Percentiles rank a stretch among this genome's conserved stretches.
Evolutionary conservation across 2,113 vertebrate genomes (phyloP).

Genomic region (Oceanites oceanicus): DNA sequence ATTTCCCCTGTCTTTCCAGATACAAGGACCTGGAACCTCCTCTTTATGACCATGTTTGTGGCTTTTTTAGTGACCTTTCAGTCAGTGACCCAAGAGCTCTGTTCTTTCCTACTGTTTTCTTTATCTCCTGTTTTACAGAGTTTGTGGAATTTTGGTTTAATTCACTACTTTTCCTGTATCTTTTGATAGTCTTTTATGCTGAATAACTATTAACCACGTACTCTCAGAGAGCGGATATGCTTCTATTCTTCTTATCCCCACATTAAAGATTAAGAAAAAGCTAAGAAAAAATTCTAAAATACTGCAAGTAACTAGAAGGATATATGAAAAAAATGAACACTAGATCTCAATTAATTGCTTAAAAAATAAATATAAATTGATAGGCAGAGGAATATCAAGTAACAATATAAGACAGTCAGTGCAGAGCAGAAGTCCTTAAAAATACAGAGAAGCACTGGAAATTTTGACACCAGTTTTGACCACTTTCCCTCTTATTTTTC

Average conservation of each 20-base stretch:
- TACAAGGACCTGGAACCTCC: background rate
- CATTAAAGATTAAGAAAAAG: background rate
- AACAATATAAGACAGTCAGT: background rate
- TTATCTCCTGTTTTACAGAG: background rate
- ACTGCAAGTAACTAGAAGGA: background rate
- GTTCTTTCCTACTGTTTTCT: background rate
- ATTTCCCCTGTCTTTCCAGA: background rate
- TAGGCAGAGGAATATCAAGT: background rate
- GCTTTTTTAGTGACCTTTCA: fast-evolving
- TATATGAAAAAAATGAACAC: background rate
- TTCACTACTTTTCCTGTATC: background rate
- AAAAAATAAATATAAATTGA: background rate
- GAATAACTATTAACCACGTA: background rate
- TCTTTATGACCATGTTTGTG: background rate
- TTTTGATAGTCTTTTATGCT: background rate
- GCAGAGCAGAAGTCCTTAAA: background rate
- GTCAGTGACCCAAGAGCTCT: background rate
- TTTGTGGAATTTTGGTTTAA: background rate
- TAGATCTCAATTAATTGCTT: background rate
- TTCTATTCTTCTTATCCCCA: background rate
- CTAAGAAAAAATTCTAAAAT: background rate
- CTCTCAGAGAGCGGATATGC: background rate
- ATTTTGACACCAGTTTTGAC: background rate
- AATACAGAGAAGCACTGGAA: background rate
- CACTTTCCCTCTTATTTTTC: background rate